Evolutionary conservation across 2,113 vertebrate species (phyloP), one percentile per base, ranked within the genome.

Genomic region (Hylia prasina): DNA sequence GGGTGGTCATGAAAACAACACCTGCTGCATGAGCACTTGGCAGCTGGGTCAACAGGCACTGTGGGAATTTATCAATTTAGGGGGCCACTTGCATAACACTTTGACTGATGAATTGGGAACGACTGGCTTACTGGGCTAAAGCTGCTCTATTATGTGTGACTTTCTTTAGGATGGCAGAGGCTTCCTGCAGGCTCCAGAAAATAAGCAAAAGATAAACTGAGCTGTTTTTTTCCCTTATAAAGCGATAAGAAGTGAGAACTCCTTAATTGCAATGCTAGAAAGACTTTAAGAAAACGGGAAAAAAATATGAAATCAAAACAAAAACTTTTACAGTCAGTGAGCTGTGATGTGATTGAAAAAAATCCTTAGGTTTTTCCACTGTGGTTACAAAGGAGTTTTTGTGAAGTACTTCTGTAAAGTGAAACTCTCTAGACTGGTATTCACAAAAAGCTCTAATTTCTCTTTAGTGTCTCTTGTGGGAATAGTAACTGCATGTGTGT

Each of bases 1-100:
- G 99, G 99, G 99, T 99, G 99, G 99, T 98, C 99, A 98, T 98
- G 99, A 99, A 99, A 99, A 99, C 99, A 99, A 98, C 99, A 99
- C 99, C 99, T 99, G 99, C 99, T 98, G 98, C 98, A 98, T 97
- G 98, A 98, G 98, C 98, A 98, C 99, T 99, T 98, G 98, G 99
- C 99, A 99, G 99, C 99, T 99, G 99, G 99, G 99, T 99, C 99
- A 99, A 99, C 99, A 99, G 99, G 99, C 99, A 98, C 99, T 98
- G 98, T 99, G 99, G 99, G 99, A 99, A 99, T 99, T 99, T 98
- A 99, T 99, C 99, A 99, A 98, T 98, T 98, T 98, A 98, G 98
- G 98, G 98, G 98, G 98, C 97, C 97, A 97, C 98, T 97, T 98
- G 98, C 98, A 98, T 97, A 97, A 98, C 98, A 98, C 96, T 97